Percentiles rank a stretch among this genome's conserved stretches.
phyloP scores from a whole-genome alignment of 2,888 invertebrate species.

The Lepidochitona cinerea region DNA sequence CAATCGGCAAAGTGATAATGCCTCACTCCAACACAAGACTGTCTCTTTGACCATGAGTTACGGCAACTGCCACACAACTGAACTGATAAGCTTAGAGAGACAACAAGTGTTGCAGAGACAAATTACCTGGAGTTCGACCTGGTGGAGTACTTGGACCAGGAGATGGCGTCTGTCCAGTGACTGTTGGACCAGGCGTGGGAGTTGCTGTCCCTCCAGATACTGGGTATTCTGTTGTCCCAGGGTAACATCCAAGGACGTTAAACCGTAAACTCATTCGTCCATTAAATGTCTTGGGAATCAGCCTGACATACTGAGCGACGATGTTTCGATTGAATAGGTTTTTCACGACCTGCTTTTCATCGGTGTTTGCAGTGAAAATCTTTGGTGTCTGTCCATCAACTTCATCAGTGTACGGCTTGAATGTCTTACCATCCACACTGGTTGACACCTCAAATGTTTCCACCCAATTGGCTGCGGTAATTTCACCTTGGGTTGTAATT shows the following conservation, averaged over 20 bases:
- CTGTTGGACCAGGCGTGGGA: background rate
- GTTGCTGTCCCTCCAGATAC: background rate
- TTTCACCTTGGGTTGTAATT: conserved; percentile 54
- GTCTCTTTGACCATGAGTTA: too few relatives aligned
- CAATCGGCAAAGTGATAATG: too few relatives aligned
- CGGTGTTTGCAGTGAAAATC: conserved; percentile 5
- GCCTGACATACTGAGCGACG: conserved; percentile 2
- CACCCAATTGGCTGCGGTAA: conserved; percentile 44
- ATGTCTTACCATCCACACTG: conserved; percentile 49
- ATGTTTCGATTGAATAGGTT: background rate
- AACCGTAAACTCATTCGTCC: conserved; percentile 10
- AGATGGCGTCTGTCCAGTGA: background rate
- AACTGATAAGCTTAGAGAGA: too few relatives aligned
- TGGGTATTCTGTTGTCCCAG: background rate
- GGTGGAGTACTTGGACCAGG: background rate
- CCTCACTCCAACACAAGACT: too few relatives aligned
- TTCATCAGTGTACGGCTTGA: conserved; percentile 36
- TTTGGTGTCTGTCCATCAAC: background rate
- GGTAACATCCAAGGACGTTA: conserved; percentile 11
- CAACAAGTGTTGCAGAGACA: too few relatives aligned
- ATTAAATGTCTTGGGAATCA: background rate
- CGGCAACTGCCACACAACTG: too few relatives aligned
- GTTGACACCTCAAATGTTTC: conserved; percentile 43
- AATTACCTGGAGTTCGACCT: background rate
- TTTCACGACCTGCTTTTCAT: background rate